Evolutionary conservation across 2,888 invertebrate species (phyloP).

Genomic region (Eremobia ochroleuca): DNA sequence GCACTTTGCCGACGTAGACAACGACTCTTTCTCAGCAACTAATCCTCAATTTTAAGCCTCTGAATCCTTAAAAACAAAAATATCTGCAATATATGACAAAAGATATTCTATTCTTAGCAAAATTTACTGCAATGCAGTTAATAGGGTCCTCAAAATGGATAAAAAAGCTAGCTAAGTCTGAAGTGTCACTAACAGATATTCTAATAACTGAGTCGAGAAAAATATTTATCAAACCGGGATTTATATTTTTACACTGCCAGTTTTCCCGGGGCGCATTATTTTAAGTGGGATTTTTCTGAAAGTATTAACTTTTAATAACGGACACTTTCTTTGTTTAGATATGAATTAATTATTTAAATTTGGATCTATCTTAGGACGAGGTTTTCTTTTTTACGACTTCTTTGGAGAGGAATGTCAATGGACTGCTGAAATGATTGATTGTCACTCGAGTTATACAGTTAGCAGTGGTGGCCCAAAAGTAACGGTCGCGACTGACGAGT

Average conservation of each 20-base stretch:
- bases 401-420: too few species aligned
- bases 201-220: constrained; percentile 23
- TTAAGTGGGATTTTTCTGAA: constrained; percentile 11
- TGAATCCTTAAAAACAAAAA: neutral
- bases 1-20: neutral
- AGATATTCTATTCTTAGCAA: neutral
- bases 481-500: too few species aligned
- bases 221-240: constrained; percentile 31
- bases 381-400: neutral
- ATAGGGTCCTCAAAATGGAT: constrained; percentile 11
- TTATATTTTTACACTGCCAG: constrained; percentile 40
- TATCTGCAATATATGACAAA: neutral
- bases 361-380: neutral
- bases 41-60: neutral
- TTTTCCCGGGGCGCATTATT: neutral
- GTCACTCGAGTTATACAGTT: too few species aligned
- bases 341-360: neutral
- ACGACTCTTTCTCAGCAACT: too few species aligned
- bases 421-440: too few species aligned
- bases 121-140: constrained; percentile 48
- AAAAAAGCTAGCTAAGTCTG: constrained; percentile 38
- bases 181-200: constrained; percentile 53
- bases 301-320: neutral
- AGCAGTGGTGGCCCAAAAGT: too few species aligned
- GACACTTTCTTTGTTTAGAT: neutral